These are phyloP conservation scores for Anolis apletophallus DNA, from an alignment of 2,797 vertebrate species.

Conservation along the genomic window DNA sequence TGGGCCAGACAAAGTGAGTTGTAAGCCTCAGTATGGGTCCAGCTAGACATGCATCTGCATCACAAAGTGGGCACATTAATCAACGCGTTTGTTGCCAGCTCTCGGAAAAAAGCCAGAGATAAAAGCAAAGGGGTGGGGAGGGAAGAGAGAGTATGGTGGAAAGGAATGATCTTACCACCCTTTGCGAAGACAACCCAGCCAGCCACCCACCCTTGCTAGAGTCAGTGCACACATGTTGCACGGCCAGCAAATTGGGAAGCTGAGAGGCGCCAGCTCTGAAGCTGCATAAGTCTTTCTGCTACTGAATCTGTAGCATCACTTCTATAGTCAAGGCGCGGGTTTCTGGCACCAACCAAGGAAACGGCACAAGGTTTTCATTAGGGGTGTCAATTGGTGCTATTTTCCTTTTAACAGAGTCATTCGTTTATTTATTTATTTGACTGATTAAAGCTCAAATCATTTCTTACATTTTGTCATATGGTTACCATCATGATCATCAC, in stretches of 20 bases:
- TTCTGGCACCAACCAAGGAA: neutral
- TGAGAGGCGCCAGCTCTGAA: slow-evolving; percentile 11
- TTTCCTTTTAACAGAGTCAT: neutral
- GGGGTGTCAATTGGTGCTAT: neutral
- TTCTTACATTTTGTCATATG: neutral
- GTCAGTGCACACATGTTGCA: neutral
- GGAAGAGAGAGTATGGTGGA: neutral
- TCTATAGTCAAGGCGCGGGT: neutral
- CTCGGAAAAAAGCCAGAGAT: slow-evolving; percentile 30
- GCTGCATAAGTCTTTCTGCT: neutral
- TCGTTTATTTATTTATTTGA: neutral
- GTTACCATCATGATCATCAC: neutral
- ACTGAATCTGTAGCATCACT: neutral
- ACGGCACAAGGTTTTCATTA: slow-evolving; percentile 4
- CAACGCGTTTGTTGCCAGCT: slow-evolving; percentile 39
- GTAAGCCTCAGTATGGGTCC: slow-evolving; percentile 68
- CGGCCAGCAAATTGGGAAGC: neutral
- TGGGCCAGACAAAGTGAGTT: slow-evolving; percentile 69
- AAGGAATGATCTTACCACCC: slow-evolving; percentile 8
- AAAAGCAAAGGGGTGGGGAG: slow-evolving; percentile 3
- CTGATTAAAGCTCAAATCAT: neutral
- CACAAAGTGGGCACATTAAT: slow-evolving; percentile 65
- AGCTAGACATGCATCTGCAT: slow-evolving; percentile 67
- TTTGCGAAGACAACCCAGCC: neutral
- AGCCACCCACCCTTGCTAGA: neutral